phyloP scores from a whole-genome alignment of 1,140 invertebrate genomes.

The Armadillidium nasatum region DNA sequence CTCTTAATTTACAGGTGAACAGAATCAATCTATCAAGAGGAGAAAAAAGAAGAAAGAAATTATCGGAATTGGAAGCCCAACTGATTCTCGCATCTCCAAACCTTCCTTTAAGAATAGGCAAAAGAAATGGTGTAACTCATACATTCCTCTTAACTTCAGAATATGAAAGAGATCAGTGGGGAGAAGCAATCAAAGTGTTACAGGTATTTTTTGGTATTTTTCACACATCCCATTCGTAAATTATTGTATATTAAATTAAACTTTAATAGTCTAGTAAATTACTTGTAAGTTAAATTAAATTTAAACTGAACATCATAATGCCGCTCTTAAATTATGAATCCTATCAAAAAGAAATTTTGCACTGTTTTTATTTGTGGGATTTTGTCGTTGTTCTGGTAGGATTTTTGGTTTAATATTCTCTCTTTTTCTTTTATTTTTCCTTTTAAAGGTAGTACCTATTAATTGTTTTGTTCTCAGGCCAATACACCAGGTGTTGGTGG shows the following conservation, averaged over 20 bases:
- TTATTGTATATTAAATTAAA: too few species aligned
- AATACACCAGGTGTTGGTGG: slow-evolving; percentile 56
- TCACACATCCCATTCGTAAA: too few species aligned
- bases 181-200: slow-evolving; percentile 78
- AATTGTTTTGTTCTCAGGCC: not conserved
- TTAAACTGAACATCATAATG: too few species aligned
- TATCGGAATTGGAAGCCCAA: slow-evolving; percentile 81
- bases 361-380: too few species aligned
- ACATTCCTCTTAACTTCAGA: slow-evolving; percentile 88
- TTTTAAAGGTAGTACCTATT: too few species aligned
- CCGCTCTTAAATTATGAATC: too few species aligned
- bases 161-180: slow-evolving; percentile 88
- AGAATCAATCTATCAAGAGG: slow-evolving; percentile 55
- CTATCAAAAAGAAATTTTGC: too few species aligned
- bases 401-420: too few species aligned
- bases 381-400: too few species aligned
- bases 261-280: too few species aligned
- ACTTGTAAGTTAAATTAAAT: too few species aligned
- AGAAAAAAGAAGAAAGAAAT: slow-evolving; percentile 81
- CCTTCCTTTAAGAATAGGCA: slow-evolving; percentile 66
- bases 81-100: slow-evolving; percentile 84
- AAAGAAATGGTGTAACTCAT: slow-evolving; percentile 58
- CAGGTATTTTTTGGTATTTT: slow-evolving; percentile 52
- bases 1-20: slow-evolving; percentile 22
- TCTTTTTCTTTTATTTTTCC: too few species aligned